A percentile compares a stretch with the other conserved stretches of the same genome.
Conservation (phyloP, 2,888 invertebrate genomes). For the Nephrotoma guestfalica region DNA sequence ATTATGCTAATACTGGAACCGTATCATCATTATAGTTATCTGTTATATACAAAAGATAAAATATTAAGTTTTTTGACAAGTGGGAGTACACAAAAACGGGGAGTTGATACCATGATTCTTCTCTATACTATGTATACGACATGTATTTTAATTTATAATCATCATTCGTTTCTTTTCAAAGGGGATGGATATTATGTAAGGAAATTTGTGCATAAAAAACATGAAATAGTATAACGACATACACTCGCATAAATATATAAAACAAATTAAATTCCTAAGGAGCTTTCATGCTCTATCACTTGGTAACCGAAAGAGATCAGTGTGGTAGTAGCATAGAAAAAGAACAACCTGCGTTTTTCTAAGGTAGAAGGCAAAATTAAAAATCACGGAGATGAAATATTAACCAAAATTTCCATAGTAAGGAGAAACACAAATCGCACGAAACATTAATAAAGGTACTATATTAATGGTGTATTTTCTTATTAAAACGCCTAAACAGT, state of each 20-base stretch:
- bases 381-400: no score
- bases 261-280: not conserved
- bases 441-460: no score
- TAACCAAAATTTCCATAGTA: no score
- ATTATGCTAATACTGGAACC: not conserved
- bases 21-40: not conserved
- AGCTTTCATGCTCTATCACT: not conserved
- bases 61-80: not conserved
- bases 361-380: no score
- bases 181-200: not conserved
- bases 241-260: not conserved
- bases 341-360: no score
- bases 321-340: no score
- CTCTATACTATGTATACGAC: not conserved
- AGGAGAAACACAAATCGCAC: no score
- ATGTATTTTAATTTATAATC: not conserved
- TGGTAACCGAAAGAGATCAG: not conserved
- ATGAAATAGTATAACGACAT: not conserved
- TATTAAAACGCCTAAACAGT: no score
- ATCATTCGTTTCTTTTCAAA: not conserved
- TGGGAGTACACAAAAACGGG: not conserved
- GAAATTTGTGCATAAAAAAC: not conserved
- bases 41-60: not conserved
- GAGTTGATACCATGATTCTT: not conserved
- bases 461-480: no score